phyloP scores from a whole-genome alignment of 2,797 vertebrate genomes.

The Acanthis flammea region DNA sequence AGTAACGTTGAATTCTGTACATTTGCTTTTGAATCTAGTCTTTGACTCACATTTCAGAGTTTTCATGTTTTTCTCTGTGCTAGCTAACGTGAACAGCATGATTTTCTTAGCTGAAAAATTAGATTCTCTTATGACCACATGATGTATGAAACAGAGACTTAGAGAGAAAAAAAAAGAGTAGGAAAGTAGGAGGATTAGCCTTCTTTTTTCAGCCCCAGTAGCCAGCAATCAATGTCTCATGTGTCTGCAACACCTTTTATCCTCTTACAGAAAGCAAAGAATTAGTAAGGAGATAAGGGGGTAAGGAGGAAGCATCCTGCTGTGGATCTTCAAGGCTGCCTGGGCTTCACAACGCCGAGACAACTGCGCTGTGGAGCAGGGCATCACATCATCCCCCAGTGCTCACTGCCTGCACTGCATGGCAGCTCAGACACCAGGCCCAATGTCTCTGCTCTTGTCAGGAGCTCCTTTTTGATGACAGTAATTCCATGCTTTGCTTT shows the following conservation, averaged over 20 bases:
- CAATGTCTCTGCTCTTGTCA: not conserved
- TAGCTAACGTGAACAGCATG: not conserved
- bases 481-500: not conserved
- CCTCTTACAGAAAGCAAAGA: not conserved
- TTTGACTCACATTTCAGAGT: not conserved
- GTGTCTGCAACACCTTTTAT: not conserved
- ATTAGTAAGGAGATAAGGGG: not conserved
- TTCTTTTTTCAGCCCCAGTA: not conserved
- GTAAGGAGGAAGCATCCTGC: not conserved
- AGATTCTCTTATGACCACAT: not conserved
- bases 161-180: not conserved
- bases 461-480: not conserved
- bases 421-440: not conserved
- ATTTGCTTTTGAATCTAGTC: not conserved
- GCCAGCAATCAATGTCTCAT: not conserved
- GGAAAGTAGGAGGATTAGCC: not conserved
- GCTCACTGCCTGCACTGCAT: not conserved
- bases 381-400: rapidly evolving
- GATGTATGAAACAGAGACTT: not conserved
- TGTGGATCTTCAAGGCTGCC: not conserved
- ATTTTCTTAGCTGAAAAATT: not conserved
- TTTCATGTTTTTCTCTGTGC: not conserved
- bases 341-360: not conserved
- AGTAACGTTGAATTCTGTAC: not conserved
- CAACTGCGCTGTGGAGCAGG: not conserved